Evolutionary conservation across 2,888 invertebrate species (phyloP).

Genomic region (Dione juno): DNA sequence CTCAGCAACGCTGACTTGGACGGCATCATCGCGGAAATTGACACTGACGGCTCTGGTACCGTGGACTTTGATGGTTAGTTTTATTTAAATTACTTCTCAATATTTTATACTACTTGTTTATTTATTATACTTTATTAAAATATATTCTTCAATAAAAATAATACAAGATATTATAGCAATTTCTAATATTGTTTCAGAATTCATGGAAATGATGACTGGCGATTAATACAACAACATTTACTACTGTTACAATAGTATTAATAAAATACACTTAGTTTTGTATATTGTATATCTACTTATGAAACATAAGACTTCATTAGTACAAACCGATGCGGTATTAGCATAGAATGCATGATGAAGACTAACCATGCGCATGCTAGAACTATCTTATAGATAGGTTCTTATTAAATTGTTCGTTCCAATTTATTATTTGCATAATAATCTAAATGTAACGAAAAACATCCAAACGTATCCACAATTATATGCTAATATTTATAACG

Average conservation of each 20-base stretch:
- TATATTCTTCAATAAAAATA: not conserved
- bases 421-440: constrained; percentile 76
- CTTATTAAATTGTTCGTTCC: constrained; percentile 60
- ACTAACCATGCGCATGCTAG: constrained; percentile 47
- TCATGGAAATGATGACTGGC: constrained; percentile 98
- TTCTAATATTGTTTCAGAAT: constrained; percentile 85
- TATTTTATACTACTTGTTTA: not conserved
- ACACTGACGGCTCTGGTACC: constrained; percentile 98
- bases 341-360: constrained; percentile 59
- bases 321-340: constrained; percentile 80
- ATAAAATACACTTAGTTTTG: constrained; percentile 61
- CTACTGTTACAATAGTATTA: constrained; percentile 57
- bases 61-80: constrained; percentile 97
- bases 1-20: constrained; percentile 95
- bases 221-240: constrained; percentile 83
- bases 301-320: constrained; percentile 68
- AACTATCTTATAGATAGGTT: constrained; percentile 77
- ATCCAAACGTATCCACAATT: constrained; percentile 55
- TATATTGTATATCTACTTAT: constrained; percentile 61
- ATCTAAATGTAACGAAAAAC: constrained; percentile 66
- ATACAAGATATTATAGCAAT: not conserved
- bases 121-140: not conserved
- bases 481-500: constrained; percentile 77
- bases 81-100: not conserved
- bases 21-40: constrained; percentile 98